Percentiles rank a stretch among this genome's conserved stretches.
phyloP scores from a whole-genome alignment of 2,113 vertebrate genomes.

The Eurypyga helias region DNA sequence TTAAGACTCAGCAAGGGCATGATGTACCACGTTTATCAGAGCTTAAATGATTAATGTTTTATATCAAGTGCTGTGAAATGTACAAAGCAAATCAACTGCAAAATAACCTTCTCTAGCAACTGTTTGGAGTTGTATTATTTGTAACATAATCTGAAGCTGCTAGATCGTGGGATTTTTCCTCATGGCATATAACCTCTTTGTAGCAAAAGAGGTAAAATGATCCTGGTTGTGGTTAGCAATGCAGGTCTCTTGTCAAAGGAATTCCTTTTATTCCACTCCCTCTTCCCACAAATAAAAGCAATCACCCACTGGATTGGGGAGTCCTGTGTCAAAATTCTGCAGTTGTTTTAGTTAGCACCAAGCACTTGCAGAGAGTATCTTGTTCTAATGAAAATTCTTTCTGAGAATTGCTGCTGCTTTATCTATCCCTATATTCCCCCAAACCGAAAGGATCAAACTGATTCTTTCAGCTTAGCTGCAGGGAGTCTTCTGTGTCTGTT shows the following conservation, averaged over 20 bases:
- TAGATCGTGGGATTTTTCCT: conserved; percentile 20
- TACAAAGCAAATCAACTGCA: background rate
- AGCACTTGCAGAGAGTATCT: background rate
- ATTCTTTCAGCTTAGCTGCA: background rate
- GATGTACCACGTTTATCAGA: background rate
- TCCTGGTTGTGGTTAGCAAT: conserved; percentile 40
- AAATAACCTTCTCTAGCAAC: background rate
- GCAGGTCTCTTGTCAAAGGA: conserved; percentile 25
- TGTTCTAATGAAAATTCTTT: background rate
- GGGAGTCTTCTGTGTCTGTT: background rate
- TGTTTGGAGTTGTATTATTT: background rate
- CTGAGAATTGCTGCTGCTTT: background rate
- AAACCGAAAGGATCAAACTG: background rate
- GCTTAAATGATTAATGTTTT: background rate
- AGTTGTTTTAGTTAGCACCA: background rate
- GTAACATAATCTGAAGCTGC: conserved; percentile 12
- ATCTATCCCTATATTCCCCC: background rate
- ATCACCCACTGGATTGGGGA: background rate
- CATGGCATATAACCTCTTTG: background rate
- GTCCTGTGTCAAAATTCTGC: background rate
- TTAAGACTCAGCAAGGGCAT: background rate
- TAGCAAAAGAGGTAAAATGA: conserved; percentile 46
- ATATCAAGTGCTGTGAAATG: background rate
- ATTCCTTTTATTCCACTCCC: conserved; percentile 39
- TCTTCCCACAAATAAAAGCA: conserved; percentile 35